These are phyloP conservation scores for Macroteleia sp. DNA, from an alignment of 2,888 invertebrate genomes.

Conservation along the genomic window DNA sequence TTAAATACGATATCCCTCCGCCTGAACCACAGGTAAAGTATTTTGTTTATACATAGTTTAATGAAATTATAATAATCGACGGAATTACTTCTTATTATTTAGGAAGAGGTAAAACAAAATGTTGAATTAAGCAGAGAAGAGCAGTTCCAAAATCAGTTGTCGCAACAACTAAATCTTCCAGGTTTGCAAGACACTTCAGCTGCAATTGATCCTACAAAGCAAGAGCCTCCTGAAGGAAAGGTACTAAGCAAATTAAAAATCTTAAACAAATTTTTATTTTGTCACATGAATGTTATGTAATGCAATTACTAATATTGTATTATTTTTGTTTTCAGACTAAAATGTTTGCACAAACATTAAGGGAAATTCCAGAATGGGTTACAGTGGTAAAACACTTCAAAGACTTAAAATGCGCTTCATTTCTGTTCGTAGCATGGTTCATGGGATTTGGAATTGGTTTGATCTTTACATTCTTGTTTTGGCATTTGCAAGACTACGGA, in stretches of 20 bases:
- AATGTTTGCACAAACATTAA: constrained; percentile 95
- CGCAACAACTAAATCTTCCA: constrained; percentile 92
- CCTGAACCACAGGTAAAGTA: constrained; percentile 70
- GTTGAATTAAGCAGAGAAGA: constrained; percentile 88
- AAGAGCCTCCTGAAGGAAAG: constrained; percentile 85
- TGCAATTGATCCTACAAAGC: constrained; percentile 71
- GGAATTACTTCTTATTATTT: no score
- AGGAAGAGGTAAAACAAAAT: constrained; percentile 80
- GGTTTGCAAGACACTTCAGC: constrained; percentile 89
- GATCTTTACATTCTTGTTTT: constrained; percentile 99
- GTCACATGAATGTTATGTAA: no score
- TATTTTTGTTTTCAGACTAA: no score
- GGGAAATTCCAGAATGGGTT: constrained; percentile 97
- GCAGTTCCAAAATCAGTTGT: constrained; percentile 92
- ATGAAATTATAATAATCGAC: no score
- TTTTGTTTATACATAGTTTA: no score
- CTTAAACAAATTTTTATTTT: no score
- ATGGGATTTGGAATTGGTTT: constrained; percentile 99
- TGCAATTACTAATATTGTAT: no score
- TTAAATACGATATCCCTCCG: constrained; percentile 84
- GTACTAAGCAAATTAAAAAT: no score
- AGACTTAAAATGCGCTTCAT: constrained; percentile 94
- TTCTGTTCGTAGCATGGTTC: constrained; percentile 98
- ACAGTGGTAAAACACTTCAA: constrained; percentile 95
- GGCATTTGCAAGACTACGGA: constrained; percentile 98